Percentiles rank a stretch among this genome's conserved stretches.
phyloP scores from a whole-genome alignment of 35 echinoderm and acorn worm species.

The Eucidaris tribuloides region DNA sequence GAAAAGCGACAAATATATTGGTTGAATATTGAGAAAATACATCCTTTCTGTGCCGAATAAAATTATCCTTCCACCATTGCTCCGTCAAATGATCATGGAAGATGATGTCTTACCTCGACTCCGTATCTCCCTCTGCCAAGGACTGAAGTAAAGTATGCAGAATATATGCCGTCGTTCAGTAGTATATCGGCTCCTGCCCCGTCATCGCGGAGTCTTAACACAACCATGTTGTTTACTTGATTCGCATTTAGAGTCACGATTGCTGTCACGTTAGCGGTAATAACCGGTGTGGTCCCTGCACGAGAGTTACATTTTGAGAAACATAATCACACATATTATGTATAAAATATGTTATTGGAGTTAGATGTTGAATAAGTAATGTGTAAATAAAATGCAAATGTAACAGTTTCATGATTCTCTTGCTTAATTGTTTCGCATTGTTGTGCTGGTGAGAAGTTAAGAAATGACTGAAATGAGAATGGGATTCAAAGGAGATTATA shows the following conservation, averaged over 20 bases:
- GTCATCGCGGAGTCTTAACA: slow-evolving; percentile 23
- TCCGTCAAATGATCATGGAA: no score
- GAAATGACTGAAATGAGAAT: no score
- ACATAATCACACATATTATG: neutral
- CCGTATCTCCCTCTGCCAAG: no score
- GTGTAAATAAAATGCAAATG: neutral
- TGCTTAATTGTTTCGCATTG: neutral
- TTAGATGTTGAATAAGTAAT: no score
- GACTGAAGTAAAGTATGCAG: slow-evolving; percentile 43
- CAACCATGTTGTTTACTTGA: neutral
- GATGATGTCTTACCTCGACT: slow-evolving; percentile 35
- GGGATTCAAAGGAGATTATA: no score
- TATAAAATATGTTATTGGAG: neutral
- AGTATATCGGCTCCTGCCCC: slow-evolving; percentile 47
- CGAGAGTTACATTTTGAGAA: neutral
- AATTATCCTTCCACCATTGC: no score
- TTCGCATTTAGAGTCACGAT: neutral
- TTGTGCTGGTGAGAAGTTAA: no score
- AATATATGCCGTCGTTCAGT: slow-evolving; percentile 59
- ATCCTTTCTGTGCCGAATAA: no score
- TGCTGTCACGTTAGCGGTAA: slow-evolving; percentile 23
- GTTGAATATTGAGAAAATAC: no score
- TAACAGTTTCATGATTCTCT: neutral
- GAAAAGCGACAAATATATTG: no score
- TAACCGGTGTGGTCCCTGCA: slow-evolving; percentile 38